Percentiles rank a stretch among this genome's conserved stretches.
phyloP scores from a whole-genome alignment of 2,113 vertebrate genomes.

The Anser cygnoides region DNA sequence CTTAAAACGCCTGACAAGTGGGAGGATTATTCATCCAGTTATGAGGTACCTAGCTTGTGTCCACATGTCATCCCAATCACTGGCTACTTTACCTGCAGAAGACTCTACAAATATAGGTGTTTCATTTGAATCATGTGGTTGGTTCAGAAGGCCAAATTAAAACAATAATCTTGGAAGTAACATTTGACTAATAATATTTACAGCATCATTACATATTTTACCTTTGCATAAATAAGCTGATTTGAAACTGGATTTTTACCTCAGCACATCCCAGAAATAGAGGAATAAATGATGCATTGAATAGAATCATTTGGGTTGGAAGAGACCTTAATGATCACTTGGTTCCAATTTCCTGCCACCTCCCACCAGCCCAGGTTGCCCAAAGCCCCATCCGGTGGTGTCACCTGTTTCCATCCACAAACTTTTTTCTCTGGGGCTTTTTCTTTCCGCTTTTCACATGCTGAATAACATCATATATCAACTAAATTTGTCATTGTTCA shows the following conservation, averaged over 20 bases:
- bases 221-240: slow-evolving; percentile 4
- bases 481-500: neutral
- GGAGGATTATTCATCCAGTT: neutral
- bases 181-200: slow-evolving; percentile 47
- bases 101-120: neutral
- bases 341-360: neutral
- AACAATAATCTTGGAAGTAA: slow-evolving; percentile 12
- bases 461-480: neutral
- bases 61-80: neutral
- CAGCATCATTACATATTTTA: slow-evolving; percentile 16
- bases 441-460: neutral
- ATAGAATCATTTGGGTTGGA: neutral
- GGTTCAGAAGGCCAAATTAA: slow-evolving; percentile 56
- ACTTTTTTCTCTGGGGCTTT: neutral
- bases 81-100: slow-evolving; percentile 26
- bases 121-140: slow-evolving; percentile 23
- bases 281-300: slow-evolving; percentile 15
- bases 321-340: neutral
- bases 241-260: slow-evolving; percentile 3
- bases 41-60: neutral
- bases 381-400: no score
- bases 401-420: neutral
- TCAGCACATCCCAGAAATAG: neutral
- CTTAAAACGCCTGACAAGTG: neutral
- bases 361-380: neutral